phyloP scores from a whole-genome alignment of 1,140 invertebrate genomes.

The Trialeurodes vaporariorum region DNA sequence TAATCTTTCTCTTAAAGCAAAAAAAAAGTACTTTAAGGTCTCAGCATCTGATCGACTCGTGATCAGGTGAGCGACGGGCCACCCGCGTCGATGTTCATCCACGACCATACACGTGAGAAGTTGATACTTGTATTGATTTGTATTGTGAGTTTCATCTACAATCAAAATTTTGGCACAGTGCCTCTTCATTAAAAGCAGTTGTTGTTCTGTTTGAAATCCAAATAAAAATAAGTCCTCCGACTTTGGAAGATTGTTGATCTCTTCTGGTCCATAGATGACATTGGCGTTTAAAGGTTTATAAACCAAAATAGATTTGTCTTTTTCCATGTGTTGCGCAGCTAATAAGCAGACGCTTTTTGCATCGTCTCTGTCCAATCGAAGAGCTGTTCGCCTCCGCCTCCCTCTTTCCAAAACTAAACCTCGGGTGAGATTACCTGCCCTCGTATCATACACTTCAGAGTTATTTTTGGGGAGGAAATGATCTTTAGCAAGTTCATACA shows the following conservation, averaged over 20 bases:
- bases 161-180: too few relatives aligned
- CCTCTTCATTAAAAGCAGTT: too few relatives aligned
- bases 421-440: not conserved
- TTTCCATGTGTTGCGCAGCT: not conserved
- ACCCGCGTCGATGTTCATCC: not conserved
- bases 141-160: too few relatives aligned
- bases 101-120: not conserved
- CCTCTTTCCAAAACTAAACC: not conserved
- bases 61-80: not conserved
- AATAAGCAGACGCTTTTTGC: not conserved
- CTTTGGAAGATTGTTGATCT: too few relatives aligned
- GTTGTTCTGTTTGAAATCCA: too few relatives aligned
- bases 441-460: not conserved
- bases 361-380: not conserved
- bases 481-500: not conserved
- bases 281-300: too few relatives aligned
- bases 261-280: too few relatives aligned
- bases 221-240: too few relatives aligned
- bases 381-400: not conserved
- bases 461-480: not conserved
- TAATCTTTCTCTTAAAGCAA: not conserved
- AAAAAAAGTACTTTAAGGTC: not conserved
- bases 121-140: too few relatives aligned
- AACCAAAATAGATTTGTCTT: too few relatives aligned
- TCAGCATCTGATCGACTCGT: not conserved